phyloP scores from a whole-genome alignment of 2,113 vertebrate species.

The Neolamprologus cancellatus region DNA sequence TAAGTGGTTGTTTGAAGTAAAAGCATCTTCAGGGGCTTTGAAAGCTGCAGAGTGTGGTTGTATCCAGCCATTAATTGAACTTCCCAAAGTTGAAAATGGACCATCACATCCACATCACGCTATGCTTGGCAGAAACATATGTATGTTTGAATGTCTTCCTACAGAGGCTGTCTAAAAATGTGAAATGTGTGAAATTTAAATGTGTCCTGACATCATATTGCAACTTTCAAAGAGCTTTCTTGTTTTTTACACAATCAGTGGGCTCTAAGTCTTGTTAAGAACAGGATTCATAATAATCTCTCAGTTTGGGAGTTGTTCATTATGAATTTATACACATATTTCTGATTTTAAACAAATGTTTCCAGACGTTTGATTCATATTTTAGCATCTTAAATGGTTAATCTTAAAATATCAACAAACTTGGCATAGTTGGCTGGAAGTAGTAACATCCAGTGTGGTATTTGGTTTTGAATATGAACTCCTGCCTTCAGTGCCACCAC shows the following conservation, averaged over 20 bases:
- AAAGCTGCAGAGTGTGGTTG: background rate
- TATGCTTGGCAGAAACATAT: background rate
- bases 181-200: background rate
- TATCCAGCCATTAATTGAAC: background rate
- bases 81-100: background rate
- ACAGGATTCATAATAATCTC: fast-evolving
- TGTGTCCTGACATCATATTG: background rate
- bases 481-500: background rate
- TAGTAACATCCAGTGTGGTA: background rate
- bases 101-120: background rate
- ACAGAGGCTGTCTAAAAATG: background rate
- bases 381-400: background rate
- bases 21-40: background rate
- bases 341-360: background rate
- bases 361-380: background rate
- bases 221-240: background rate
- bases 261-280: background rate
- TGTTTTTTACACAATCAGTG: background rate
- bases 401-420: background rate
- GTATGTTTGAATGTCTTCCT: background rate
- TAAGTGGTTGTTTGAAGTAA: background rate
- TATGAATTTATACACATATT: background rate
- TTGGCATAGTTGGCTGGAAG: background rate
- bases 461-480: background rate
- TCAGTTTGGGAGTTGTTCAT: background rate